Conservation (phyloP, 2,888 invertebrate genomes). For the Andrena fulva region DNA sequence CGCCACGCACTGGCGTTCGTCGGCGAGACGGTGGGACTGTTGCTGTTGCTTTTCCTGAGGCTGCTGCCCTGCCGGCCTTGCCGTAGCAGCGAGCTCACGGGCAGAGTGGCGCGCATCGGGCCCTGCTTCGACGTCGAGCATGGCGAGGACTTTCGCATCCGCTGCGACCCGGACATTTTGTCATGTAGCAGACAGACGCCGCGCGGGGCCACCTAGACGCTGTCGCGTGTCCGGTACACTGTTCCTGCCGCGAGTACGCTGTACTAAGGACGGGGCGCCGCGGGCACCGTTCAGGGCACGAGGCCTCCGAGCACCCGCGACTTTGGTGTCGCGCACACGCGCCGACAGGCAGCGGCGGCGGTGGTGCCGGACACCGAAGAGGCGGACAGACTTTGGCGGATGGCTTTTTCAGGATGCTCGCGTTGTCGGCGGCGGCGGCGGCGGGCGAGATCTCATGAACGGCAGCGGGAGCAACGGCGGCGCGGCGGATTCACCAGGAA, state of each 20-base stretch:
- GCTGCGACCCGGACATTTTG: conserved; percentile 83
- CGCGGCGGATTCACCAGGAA: conserved; percentile 56
- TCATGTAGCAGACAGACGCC: conserved; percentile 70
- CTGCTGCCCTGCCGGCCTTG: conserved; percentile 87
- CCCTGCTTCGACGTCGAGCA: conserved; percentile 87
- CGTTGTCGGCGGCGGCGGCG: conserved; percentile 29
- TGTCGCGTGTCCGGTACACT: conserved; percentile 34
- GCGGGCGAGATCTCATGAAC: conserved; percentile 54
- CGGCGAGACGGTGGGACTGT: conserved; percentile 89
- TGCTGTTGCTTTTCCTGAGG: conserved; percentile 87
- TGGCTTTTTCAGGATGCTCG: conserved; percentile 40
- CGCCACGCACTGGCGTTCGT: conserved; percentile 88
- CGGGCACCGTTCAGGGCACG: conserved; percentile 71
- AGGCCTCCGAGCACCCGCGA: conserved; percentile 71
- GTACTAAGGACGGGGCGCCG: conserved; percentile 58
- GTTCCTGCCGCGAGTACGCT: conserved; percentile 39
- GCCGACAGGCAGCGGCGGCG: conserved; percentile 59
- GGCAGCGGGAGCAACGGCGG: conserved; percentile 23
- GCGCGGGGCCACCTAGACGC: conserved; percentile 46
- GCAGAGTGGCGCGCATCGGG: conserved; percentile 91
- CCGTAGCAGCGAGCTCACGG: conserved; percentile 90
- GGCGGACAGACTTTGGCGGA: conserved; percentile 42
- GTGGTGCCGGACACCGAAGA: conserved; percentile 54
- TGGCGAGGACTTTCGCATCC: conserved; percentile 89
- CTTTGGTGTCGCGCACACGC: conserved; percentile 66